Evolutionary conservation across 2,797 vertebrate genomes (phyloP).

Genomic region (Monodelphis domestica): DNA sequence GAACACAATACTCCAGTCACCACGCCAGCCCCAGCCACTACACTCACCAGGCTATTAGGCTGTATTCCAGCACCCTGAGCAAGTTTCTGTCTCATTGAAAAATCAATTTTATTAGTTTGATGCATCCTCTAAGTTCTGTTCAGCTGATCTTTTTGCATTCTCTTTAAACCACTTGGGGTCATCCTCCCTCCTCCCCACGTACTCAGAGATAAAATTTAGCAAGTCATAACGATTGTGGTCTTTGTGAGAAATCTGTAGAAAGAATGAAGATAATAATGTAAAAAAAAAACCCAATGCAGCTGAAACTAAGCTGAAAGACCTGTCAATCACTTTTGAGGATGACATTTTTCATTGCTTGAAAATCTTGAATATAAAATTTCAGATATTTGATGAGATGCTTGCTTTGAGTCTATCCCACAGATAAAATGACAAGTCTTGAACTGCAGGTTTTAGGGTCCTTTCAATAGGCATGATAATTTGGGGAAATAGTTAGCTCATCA

Average conservation of each 20-base stretch:
- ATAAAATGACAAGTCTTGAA: slow-evolving; percentile 19
- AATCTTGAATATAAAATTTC: slow-evolving; percentile 62
- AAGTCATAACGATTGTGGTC: slow-evolving; percentile 51
- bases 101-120: slow-evolving; percentile 55
- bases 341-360: slow-evolving; percentile 68
- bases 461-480: slow-evolving; percentile 74
- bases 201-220: slow-evolving; percentile 63
- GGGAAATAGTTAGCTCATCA: slow-evolving; percentile 74
- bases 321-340: slow-evolving; percentile 74
- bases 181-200: slow-evolving; percentile 30
- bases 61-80: slow-evolving; percentile 33
- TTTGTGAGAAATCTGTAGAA: slow-evolving; percentile 57
- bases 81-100: slow-evolving; percentile 57
- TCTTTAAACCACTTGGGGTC: slow-evolving; percentile 58
- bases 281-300: neutral
- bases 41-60: slow-evolving; percentile 68
- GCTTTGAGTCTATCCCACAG: slow-evolving; percentile 31
- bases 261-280: slow-evolving; percentile 41
- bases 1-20: slow-evolving; percentile 53
- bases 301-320: slow-evolving; percentile 58
- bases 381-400: slow-evolving; percentile 58
- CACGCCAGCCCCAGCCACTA: slow-evolving; percentile 56
- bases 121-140: slow-evolving; percentile 59
- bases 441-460: slow-evolving; percentile 51
- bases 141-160: slow-evolving; percentile 71